Evolutionary conservation across 2,888 invertebrate genomes (phyloP), one percentile per base, ranked within the genome.

Genomic region (Pherbina coryleti): DNA sequence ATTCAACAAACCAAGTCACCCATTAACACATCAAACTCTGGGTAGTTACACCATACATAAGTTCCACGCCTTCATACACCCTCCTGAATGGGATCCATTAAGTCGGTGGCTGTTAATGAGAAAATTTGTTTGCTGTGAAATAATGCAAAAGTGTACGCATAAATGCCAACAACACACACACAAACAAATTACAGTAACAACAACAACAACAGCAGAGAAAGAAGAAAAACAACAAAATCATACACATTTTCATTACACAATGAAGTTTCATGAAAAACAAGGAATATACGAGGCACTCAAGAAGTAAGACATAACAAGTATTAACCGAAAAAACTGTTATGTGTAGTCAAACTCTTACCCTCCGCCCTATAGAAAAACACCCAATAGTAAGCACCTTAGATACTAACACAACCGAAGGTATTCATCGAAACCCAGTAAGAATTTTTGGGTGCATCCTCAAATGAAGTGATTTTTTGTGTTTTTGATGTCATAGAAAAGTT

Each of bases 111-210:
- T 69, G 69, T 17, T 66, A 75, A 75, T 75, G 66, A 66, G 75
- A 75, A 75, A 75, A 75, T 75, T 75, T 34, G 66, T 34, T 66
- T 75, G 57, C 31, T 62, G 64, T 44, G n/a, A 55, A 37, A 73
- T 60, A 74, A 62, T 44, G 67, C 75, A 64, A 51, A 75, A 66
- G 64, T 53, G 62, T 51, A n/a, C 51, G 44, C 44, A 74, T 28
- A 74, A 25, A 66, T 53, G n/a, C 53, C 51, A 51, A 66, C 19
- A 44, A 28, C 5, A 22, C 22, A 49, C 69, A 31, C n/a, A 28
- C 22, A 2, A 19, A 60, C 64, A 28, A 31, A 34, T 3, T 5
- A 34, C 31, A 64, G 19, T 5, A 19, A 19, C 69, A 51, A 51
- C 25, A 51, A 37, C 22, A 49, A n/a, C n/a, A n/a, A 5, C 5